Base-by-base conservation (phyloP, 2,888 invertebrate genomes). In the Rosalia funebris region DNA sequence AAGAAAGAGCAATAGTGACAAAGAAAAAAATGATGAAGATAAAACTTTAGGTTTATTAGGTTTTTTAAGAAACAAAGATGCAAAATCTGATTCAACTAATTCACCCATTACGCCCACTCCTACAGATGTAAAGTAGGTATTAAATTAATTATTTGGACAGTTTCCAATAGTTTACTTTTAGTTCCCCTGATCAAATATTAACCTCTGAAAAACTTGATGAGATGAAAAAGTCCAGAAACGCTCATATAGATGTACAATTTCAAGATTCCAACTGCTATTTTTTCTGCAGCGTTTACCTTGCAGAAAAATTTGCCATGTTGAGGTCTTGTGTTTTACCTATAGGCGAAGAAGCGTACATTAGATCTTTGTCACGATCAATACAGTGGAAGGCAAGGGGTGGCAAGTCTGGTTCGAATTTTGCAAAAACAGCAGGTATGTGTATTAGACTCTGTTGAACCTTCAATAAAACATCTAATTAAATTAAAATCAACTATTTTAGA, bases 301-400 rank as follows among this genome's bases (percentile, higher is more conserved):
- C 97, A 25, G 90, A 92, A 54, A 92, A 96, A 80, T 99, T 99
- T 83, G 90, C 92, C 53, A 84, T 88, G 39, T 84, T 99, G 57
- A 86, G 99, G 0, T 79, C 71, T 54, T 70, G 54, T 60, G 82
- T 75, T 66, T 75, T 75, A 31, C 77, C 78, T 0, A 75, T 75
- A 20, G 85, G 89, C 31, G 93, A 88, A 79, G 89, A 90, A 66
- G 89, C 89, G 0, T 93, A 91, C 78, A 89, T 95, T n/a, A 86
- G 95, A 7, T 96, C 96, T 15, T 83, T 97, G 54, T 88, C 92
- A 32, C 86, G 91, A 65, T 95, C 95, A 76, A 87, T 92, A 32
- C 91, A 90, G 54, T 98, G 97, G 97, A 92, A 92, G 44, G 96
- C 98, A 0, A 86, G 91, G 66, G 99, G 98, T 2, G 99, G 99